Base-by-base conservation (phyloP, 2,113 vertebrate species). In the Bambusicola thoracicus region DNA sequence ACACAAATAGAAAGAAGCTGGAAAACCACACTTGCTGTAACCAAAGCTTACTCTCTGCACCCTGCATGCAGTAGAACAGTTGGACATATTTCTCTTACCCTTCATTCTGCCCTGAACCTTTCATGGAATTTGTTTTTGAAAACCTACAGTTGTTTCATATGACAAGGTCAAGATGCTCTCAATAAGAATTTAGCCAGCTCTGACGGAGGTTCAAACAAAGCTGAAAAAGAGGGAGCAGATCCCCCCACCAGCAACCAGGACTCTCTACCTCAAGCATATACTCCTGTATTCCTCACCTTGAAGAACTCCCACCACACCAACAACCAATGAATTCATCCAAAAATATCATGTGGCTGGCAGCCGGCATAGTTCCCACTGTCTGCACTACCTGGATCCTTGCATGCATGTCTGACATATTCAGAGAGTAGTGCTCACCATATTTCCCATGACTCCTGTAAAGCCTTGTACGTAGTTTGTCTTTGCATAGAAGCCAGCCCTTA, bases 181-280 rank as follows among this genome's bases (percentile, higher is more conserved):
- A 53, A 27, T 18, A 29, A 85, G 11, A 85, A 29, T 29, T n/a
- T 6, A 27, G 11, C 19, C 66, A 32, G 32, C 46, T 89, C 56
- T n/a, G 24, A 8, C 29, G 67, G 16, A 55, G 78, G 48, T 49
- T 87, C 44, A 55, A 32, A 53, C 3, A 19, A 55, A 70, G 30
- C 21, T 32, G 25, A 36, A 76, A 63, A 78, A 8, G 30, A 75
- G 3, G 20, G 2, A 79, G 30, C 24, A 90, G 19, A 43, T 4
- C 38, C 38, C 11, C 58, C 66, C 79, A 19, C n/a, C 8, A 44
- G 56, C 34, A 56, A 30, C 27, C 56, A 74, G 21, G 4, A 65
- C 25, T 12, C 25, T 12, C 25, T 32, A 40, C 11, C 13, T 62
- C 20, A 20, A n/a, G 12, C 2, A 14, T 0, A 7, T 0, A 16